Evolutionary conservation across 1,140 invertebrate genomes (phyloP).

Genomic region (Eufriesea mexicana): DNA sequence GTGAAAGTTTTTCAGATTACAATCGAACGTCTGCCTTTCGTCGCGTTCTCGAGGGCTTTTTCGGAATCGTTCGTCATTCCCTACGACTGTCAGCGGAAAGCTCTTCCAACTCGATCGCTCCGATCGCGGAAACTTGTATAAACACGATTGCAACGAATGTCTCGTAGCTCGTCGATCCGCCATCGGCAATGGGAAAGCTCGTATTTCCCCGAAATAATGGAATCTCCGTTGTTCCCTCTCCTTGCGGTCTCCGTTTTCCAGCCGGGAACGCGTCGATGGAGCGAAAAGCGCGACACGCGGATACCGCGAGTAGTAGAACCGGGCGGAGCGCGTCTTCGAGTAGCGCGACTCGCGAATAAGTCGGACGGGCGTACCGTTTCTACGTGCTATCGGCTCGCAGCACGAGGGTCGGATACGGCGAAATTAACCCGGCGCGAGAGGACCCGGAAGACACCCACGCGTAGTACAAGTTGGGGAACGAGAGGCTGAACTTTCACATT

Average conservation of each 20-base stretch:
- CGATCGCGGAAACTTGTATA: neutral
- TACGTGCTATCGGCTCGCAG: neutral
- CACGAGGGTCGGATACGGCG: neutral
- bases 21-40: neutral
- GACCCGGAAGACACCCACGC: no score
- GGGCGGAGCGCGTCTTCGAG: no score
- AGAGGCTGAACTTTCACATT: conserved; percentile 20
- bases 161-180: neutral
- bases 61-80: neutral
- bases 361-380: neutral
- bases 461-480: no score
- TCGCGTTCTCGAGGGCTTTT: neutral
- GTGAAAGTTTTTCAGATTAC: neutral
- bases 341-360: neutral
- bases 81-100: neutral
- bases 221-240: neutral
- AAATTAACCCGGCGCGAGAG: neutral
- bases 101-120: neutral
- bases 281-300: neutral
- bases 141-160: neutral
- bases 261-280: neutral
- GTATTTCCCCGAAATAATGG: neutral
- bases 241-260: neutral
- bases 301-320: no score
- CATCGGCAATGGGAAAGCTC: neutral